Base-by-base conservation (phyloP, 2,888 invertebrate genomes). In the Pristionchus maxplancki region DNA sequence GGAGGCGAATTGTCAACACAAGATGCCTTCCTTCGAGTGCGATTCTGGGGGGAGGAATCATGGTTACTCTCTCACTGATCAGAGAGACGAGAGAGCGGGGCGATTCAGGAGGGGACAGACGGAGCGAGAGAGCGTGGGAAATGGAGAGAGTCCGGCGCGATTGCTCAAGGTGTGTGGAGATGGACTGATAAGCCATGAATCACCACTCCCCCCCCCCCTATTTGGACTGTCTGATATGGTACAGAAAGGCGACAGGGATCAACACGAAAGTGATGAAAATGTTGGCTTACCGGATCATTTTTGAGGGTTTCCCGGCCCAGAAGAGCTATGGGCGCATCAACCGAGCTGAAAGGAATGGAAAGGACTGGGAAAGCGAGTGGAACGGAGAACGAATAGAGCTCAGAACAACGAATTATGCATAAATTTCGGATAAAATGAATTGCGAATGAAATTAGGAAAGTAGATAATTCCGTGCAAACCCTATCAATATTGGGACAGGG, bases 121-220 rank as follows among this genome's bases (percentile, higher is more conserved):
- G 24, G 64, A 24, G 64, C 4, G 85, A 40, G 48, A 85, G 64
- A 64, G 6, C 37, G 53, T 24, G 83, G 24, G 83, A 53, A 48
- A 83, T 17, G 37, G 53, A 83, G 83, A 53, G 83, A 83, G 53
- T 5, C 31, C 9, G 37, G 40, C 9, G 50, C 11, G 81, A 40
- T 40, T 50, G 37, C n/a, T n/a, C n/a, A n/a, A n/a, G n/a, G n/a
- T 83, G 62, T 50, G 50, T 53, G 83, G 9, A n/a, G 50, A 48
- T 82, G 53, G 82, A 53, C 24, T 37, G 62, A 83, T 58, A 83
- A 53, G 83, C 83, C n/a, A 44, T 78, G 78, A 44, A 28, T 78
- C 78, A 78, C 34, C 31, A 28, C n/a, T 34, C 24, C 34, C 40
- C 20, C 37, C 71, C 24, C 1, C 44, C 44, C 44, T 78, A 78